phyloP scores from a whole-genome alignment of 2,113 vertebrate species.

The Meriones unguiculatus region DNA sequence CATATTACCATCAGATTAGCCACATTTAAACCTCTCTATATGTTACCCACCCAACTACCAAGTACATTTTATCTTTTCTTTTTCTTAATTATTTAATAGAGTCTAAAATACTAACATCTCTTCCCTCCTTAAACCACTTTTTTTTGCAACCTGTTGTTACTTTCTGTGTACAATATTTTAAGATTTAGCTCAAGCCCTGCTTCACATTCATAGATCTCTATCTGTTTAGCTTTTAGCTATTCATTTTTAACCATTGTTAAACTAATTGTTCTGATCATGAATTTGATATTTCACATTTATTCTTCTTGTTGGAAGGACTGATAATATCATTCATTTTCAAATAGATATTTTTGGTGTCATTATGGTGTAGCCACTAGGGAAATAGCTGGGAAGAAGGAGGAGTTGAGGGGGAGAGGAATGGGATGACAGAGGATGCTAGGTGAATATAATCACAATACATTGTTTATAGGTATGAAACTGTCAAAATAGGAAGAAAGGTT shows the following conservation, averaged over 20 bases:
- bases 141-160: background rate
- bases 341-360: background rate
- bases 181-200: background rate
- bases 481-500: background rate
- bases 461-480: background rate
- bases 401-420: background rate
- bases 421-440: too few species aligned
- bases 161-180: background rate
- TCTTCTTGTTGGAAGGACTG: background rate
- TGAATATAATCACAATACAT: background rate
- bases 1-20: background rate
- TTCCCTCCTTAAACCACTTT: background rate
- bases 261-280: background rate
- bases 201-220: background rate
- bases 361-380: background rate
- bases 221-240: background rate
- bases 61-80: background rate
- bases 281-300: conserved; percentile 21
- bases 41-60: background rate
- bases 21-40: background rate
- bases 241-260: background rate
- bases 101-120: conserved; percentile 13
- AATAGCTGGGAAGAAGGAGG: background rate
- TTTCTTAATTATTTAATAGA: background rate
- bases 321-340: background rate